Base-by-base conservation (phyloP, 2,113 vertebrate genomes). In the Osmerus mordax region DNA sequence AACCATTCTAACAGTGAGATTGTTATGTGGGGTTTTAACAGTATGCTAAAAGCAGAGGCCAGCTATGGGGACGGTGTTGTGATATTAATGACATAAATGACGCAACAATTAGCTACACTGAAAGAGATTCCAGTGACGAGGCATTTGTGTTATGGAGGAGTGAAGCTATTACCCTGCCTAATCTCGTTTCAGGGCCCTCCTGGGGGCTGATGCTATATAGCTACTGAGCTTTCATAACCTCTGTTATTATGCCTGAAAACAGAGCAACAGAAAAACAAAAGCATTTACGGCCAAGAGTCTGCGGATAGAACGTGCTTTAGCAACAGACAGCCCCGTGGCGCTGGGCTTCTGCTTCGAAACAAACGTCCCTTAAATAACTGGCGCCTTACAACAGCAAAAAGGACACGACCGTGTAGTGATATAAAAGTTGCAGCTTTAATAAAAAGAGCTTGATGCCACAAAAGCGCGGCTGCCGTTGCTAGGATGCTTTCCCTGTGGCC, bases 201-300 rank as follows among this genome's bases (percentile, higher is more conserved):
- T 73, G 19, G 73, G 77, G 73, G 67, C 15, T 51, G 13, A 21
- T 29, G 63, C 70, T 71, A 71, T 69, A 71, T 2, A 25, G 71
- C 28, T 36, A 18, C 19, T 53, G 23, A 68, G 51, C 53, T 77
- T 71, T 41, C 69, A 23, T 3, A 63, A 21, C n/a, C 23, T 32
- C 32, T n/a, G 76, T 78, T 78, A 83, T 79, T 69, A 65, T 67
- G 60, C 63, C 32, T 68, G 64, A 69, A 78, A 75, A 65, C 28
- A 77, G 55, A 71, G 64, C 55, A 56, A 70, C n/a, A 36, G 18
- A 23, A 59, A 61, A 61, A 52, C 0, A 52, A 21, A 51, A 21
- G 3, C 1, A 12, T 12, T 16, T 19, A 32, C 7, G 6, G 60
- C 36, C 47, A 67, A 60, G 61, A 28, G 2, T 47, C 14, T 11